Base-by-base conservation (phyloP, 2,113 vertebrate genomes). In the Lepus timidus region DNA sequence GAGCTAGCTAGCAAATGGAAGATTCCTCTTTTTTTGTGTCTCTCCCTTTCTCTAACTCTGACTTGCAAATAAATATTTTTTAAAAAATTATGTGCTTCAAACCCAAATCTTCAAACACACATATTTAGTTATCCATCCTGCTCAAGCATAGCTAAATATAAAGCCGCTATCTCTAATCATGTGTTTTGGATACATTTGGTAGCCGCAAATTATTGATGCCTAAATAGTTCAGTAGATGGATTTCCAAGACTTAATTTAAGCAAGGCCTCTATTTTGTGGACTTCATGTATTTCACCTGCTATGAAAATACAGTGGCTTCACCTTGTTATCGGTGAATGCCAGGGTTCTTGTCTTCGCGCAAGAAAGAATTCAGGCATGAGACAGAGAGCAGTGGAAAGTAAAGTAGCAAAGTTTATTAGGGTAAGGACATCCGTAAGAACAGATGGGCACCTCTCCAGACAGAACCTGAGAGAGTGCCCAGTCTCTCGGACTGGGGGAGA, bases 281-380 rank as follows among this genome's bases (percentile, higher is more conserved):
- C 58, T 87, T 94, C 44, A 9, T 93, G 51, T 75, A 65, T 68
- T 94, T 52, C 70, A 88, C 58, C 81, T 94, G 36, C 85, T 92
- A n/a, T 97, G 83, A 94, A 97, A 96, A 96, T 92, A 79, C 49
- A 51, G 84, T 95, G 74, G 27, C 51, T 44, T 76, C 92, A n/a
- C 44, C 65, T 44, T 44, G 44, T 44, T 44, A 44, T 7, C 7
- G 0, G 7, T 44, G 6, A 44, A 44, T 7, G 44, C 7, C 44
- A 44, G 44, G 44, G 44, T 44, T 44, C 44, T 44, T 44, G 44
- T 44, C 44, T 44, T 44, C 7, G 44, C 7, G 44, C 44, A 44
- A 44, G 44, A 44, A 44, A 44, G 44, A 44, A 44, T 44, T 44
- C 44, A 44, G 44, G 44, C 44, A 7, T 44, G 44, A 44, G 44